A percentile compares a stretch with the other conserved stretches of the same genome.
Evolutionary conservation across 2,113 vertebrate genomes (phyloP).

Genomic region (Oenanthe melanoleuca): DNA sequence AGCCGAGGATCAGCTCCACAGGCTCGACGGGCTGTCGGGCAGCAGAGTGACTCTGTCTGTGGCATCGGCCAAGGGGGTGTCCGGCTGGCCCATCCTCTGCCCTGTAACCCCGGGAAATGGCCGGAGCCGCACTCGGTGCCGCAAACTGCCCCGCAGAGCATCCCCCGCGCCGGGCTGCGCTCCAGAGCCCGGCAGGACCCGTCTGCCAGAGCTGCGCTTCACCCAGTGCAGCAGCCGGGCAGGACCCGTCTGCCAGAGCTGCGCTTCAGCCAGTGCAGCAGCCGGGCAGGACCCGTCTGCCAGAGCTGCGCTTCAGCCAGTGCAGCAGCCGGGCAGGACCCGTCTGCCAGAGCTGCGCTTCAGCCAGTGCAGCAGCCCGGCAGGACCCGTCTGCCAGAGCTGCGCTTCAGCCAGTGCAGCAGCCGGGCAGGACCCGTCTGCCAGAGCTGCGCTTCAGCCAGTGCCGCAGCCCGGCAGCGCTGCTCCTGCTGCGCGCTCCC

Average conservation of each 20-base stretch:
- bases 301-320: no score
- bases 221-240: background rate
- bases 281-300: no score
- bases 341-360: no score
- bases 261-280: no score
- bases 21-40: background rate
- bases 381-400: no score
- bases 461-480: background rate
- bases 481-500: rapidly evolving
- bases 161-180: background rate
- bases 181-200: background rate
- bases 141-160: background rate
- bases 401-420: no score
- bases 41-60: rapidly evolving
- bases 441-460: no score
- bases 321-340: no score
- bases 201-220: rapidly evolving
- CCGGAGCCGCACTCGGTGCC: background rate
- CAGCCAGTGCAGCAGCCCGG: no score
- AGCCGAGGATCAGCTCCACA: background rate
- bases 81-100: background rate
- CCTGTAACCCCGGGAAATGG: rapidly evolving
- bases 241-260: no score
- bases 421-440: no score
- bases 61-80: rapidly evolving